Base-by-base conservation (phyloP, 2,113 vertebrate species). In the Muntiacus muntjak region DNA sequence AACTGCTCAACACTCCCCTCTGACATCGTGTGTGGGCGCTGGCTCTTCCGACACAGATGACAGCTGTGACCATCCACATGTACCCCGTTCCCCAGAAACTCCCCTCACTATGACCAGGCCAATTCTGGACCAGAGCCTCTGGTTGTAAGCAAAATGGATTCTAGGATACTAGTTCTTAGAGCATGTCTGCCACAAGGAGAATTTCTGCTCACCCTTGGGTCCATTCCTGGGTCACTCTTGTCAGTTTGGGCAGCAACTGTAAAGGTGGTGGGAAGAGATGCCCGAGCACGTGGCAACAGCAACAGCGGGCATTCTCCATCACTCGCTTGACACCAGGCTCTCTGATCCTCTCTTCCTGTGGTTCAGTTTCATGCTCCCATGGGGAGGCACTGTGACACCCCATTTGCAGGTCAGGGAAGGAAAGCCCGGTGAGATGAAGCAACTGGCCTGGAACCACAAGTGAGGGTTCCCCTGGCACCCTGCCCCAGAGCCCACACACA, bases 11-110 rank as follows among this genome's bases (percentile, higher is more conserved):
- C 9, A 13, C 43, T 43, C 64, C 33, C 3, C 36, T 45, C 82
- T 54, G 36, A 71, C 55, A 13, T 19, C 12, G 11, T 57, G 28
- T 52, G 1, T 6, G 67, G n/a, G 4, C 23, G 6, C 33, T 11
- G 2, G n/a, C 58, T 86, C 58, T 67, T 45, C 88, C 8, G 6
- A 52, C 45, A 86, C 21, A 26, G 54, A 16, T 13, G 5, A 54
- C 87, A 71, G 50, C 81, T 0, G 0, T 26, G 40, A 19, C 43
- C 57, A n/a, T 45, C 76, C 62, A 40, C 40, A 57, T 8, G 1
- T 26, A 71, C 21, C 64, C 45, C 19, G 9, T 13, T n/a, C 52
- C 45, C 36, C 36, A 2, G 5, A 17, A 43, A 47, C 54, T 85
- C 28, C 52, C 89, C 47, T 26, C 16, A 28, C 25, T 28, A 47